Conservation (phyloP, 2,888 invertebrate genomes). For the Baronia brevicornis region DNA sequence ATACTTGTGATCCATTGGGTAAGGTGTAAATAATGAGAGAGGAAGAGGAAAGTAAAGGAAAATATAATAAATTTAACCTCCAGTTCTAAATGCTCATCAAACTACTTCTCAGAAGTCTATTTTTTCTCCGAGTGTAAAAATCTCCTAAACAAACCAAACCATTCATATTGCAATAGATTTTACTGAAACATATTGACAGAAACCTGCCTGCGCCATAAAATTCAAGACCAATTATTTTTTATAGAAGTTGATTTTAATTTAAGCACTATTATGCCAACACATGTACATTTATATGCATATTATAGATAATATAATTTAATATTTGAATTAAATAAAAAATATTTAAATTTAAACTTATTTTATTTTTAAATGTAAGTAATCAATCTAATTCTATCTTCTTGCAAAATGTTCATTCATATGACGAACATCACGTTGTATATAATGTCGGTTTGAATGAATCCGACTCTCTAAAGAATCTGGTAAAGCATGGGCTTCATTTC, state of each 20-base stretch:
- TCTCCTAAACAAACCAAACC: too few relatives aligned
- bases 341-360: not conserved
- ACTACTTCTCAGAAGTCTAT: too few relatives aligned
- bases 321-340: slow-evolving; percentile 3
- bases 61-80: too few relatives aligned
- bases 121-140: too few relatives aligned
- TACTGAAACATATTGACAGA: too few relatives aligned
- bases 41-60: too few relatives aligned
- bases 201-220: too few relatives aligned
- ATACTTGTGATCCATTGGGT: too few relatives aligned
- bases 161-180: too few relatives aligned
- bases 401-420: slow-evolving; percentile 93
- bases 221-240: slow-evolving; percentile 1
- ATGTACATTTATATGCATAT: slow-evolving; percentile 16
- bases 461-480: slow-evolving; percentile 86
- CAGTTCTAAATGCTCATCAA: too few relatives aligned
- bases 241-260: slow-evolving; percentile 11
- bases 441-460: slow-evolving; percentile 91
- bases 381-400: slow-evolving; percentile 57
- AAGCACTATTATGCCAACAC: slow-evolving; percentile 7
- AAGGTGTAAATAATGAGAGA: too few relatives aligned
- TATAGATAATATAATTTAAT: slow-evolving; percentile 15
- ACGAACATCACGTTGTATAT: slow-evolving; percentile 86
- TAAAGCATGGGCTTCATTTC: slow-evolving; percentile 70
- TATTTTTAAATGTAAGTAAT: slow-evolving; percentile 3